Percentiles rank a stretch among this genome's conserved stretches.
Conservation (phyloP, 2,113 vertebrate genomes). For the Psophia crepitans region DNA sequence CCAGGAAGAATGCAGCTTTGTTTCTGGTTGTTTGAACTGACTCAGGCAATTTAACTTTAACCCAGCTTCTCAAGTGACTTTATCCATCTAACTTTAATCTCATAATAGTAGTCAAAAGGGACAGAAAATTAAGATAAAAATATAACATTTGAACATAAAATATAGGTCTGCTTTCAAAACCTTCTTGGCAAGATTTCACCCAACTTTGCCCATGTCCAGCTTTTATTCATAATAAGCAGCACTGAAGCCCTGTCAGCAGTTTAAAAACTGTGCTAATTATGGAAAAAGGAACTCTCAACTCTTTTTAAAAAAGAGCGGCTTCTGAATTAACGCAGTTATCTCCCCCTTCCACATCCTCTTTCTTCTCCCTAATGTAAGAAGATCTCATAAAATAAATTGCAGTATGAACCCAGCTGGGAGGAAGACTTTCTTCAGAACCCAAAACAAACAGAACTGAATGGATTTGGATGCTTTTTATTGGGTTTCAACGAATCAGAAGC, state of each 20-base stretch:
- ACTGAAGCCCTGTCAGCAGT: background rate
- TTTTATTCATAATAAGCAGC: conserved; percentile 27
- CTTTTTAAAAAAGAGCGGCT: conserved; percentile 16
- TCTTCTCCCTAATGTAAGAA: conserved; percentile 16
- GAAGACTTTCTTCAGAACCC: conserved; percentile 43
- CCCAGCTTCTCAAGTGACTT: conserved; percentile 62
- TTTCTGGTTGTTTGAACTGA: conserved; percentile 63
- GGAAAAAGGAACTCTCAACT: conserved; percentile 11
- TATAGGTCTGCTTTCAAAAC: conserved; percentile 48
- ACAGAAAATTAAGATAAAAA: conserved; percentile 65
- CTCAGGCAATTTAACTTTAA: conserved; percentile 63
- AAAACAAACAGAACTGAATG: conserved; percentile 41
- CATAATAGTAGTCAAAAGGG: conserved; percentile 57
- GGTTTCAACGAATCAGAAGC: conserved; percentile 25
- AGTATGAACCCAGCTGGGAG: conserved; percentile 11
- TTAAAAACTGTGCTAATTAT: conserved; percentile 17
- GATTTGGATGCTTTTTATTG: conserved; percentile 23
- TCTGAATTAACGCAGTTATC: conserved; percentile 50
- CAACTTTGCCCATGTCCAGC: conserved; percentile 30
- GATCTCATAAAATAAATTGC: conserved; percentile 44
- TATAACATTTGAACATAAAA: conserved; percentile 51
- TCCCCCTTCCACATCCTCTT: background rate
- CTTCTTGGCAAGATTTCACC: conserved; percentile 26
- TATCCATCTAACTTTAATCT: conserved; percentile 62
- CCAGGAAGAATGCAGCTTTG: conserved; percentile 58